These are phyloP conservation scores for Penaeus monodon DNA, from an alignment of 2,888 invertebrate species.

Conservation along the genomic window DNA sequence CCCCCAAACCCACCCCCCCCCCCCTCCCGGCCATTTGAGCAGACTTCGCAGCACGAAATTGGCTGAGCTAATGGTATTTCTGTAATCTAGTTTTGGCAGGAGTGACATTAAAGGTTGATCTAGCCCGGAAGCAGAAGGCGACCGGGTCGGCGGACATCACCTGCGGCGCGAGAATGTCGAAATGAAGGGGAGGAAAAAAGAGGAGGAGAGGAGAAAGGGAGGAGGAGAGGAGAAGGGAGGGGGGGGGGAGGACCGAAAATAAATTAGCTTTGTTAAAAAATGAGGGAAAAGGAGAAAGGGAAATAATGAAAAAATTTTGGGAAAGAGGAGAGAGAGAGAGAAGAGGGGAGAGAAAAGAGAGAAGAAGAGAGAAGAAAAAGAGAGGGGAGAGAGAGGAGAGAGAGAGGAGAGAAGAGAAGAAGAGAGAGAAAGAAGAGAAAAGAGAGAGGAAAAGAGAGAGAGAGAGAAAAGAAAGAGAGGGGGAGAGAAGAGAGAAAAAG, in stretches of 20 bases:
- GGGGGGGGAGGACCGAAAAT: too few species aligned
- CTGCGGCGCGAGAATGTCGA: too few species aligned
- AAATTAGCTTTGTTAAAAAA: not conserved
- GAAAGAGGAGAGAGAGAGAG: not conserved
- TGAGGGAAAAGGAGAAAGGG: not conserved
- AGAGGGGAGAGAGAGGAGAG: too few species aligned
- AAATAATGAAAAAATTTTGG: not conserved
- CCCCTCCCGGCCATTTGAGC: too few species aligned
- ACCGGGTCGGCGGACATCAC: not conserved
- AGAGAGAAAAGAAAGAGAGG: conserved; percentile 21
- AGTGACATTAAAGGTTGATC: too few species aligned
- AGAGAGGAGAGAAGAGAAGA: too few species aligned
- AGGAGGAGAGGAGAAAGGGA: not conserved
- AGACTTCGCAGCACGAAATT: too few species aligned
- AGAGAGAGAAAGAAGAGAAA: not conserved
- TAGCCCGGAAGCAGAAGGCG: not conserved
- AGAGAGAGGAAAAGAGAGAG: not conserved
- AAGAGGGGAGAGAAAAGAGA: not conserved
- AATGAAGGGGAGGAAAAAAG: too few species aligned
- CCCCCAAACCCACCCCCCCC: too few species aligned
- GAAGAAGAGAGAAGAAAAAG: not conserved
- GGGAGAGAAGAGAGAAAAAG: not conserved
- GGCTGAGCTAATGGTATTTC: too few species aligned
- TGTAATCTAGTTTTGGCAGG: too few species aligned
- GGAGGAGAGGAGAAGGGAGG: not conserved